Conservation (phyloP, 2,113 vertebrate genomes). For the Ictalurus furcatus region DNA sequence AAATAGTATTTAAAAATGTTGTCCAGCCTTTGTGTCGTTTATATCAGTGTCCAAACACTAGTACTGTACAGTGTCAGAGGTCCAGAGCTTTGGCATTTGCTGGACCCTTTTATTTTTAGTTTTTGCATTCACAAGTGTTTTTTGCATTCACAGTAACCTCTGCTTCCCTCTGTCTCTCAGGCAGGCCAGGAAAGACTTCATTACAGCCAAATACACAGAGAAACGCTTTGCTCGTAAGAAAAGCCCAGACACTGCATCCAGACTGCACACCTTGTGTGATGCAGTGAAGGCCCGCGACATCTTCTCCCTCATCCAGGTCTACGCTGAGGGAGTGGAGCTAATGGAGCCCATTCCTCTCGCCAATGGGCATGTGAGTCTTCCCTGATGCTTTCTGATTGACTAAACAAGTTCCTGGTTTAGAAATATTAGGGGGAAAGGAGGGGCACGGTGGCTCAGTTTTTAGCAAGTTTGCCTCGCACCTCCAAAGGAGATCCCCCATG, state of each 20-base stretch:
- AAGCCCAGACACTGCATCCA: slow-evolving; percentile 76
- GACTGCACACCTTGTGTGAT: slow-evolving; percentile 89
- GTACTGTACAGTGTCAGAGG: not conserved
- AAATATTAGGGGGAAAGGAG: not conserved
- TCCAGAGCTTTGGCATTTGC: not conserved
- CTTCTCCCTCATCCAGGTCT: slow-evolving; percentile 90
- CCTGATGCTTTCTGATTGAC: not conserved
- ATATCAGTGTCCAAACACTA: not conserved
- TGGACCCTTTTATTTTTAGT: not conserved
- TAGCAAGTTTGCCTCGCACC: too few species aligned
- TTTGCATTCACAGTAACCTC: not conserved
- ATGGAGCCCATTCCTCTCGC: slow-evolving; percentile 95
- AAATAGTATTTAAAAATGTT: not conserved
- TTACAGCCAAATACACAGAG: slow-evolving; percentile 95
- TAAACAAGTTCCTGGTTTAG: not conserved
- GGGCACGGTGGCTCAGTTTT: too few species aligned
- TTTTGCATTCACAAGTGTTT: not conserved
- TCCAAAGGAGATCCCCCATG: too few species aligned
- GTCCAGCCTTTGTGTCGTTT: not conserved
- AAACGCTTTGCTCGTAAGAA: slow-evolving; percentile 87
- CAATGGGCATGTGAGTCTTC: slow-evolving; percentile 89
- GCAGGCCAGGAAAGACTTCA: slow-evolving; percentile 98
- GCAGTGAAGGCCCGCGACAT: slow-evolving; percentile 93
- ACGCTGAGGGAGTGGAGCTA: slow-evolving; percentile 91
- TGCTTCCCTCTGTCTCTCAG: slow-evolving; percentile 63